Evolutionary conservation across 2,888 invertebrate species (phyloP), one percentile per base, ranked within the genome.

Genomic region (Clostera curtula): DNA sequence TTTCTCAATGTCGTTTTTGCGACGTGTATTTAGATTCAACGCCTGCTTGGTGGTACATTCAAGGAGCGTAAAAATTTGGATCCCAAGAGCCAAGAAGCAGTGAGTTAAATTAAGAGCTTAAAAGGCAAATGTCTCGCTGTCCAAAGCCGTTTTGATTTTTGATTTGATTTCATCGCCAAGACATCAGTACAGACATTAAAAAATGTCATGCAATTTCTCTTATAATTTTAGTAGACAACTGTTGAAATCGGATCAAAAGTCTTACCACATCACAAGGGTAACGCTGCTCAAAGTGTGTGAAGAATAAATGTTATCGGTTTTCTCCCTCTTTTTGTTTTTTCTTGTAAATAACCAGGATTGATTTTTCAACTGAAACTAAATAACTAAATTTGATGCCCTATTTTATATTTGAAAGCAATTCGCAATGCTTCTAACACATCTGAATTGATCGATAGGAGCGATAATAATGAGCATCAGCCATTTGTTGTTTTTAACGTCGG

Each of bases 41-140:
- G 87, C 57, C 87, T 93, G 70, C 88, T 93, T 75, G 91, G 90
- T 50, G 91, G 91, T 57, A 85, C 87, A 20, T 66, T 89, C 58
- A 88, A 86, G 77, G 76, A 86, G 52, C 83, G 87, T 44, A 88
- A 89, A 68, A 86, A 90, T 67, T 85, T 89, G 80, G 92, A 93
- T 68, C 80, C 85, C 41, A 84, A 85, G 54, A 89, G 89, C 49
- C 82, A 87, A 60, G 82, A 85, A 79, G 86, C 88, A 74, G 91
- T 91, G 89, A 91, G 91, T 88, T 79, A 56, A 35, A 44, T 42
- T 52, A 51, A 52, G 44, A 45, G 57, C 54, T 63, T 60, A 23
- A 34, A 32, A 37, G 33, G 34, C 34, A 34, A 31, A 32, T 34
- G 20, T 32, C 36, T 34, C 16, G 39, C 36, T 43, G 34, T 36